Conservation (phyloP, 2,797 vertebrate species). For the Sternotherus odoratus region DNA sequence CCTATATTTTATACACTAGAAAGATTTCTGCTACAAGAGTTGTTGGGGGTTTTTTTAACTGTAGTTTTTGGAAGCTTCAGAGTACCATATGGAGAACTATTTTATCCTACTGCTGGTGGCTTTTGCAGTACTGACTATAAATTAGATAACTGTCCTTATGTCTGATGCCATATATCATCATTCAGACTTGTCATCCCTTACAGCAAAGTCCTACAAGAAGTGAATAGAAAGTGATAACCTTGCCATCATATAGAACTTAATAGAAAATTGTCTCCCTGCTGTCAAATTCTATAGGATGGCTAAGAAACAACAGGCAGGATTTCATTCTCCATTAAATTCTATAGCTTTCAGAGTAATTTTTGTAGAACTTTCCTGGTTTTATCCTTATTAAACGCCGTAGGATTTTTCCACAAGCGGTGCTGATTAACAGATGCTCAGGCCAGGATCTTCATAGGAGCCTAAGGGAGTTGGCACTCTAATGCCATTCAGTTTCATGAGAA, state of each 20-base stretch:
- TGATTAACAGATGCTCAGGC: fast-evolving
- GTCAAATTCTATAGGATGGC: neutral
- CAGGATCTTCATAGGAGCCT: neutral
- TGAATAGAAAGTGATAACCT: slow-evolving; percentile 7
- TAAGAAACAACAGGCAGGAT: neutral
- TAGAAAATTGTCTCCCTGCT: slow-evolving; percentile 20
- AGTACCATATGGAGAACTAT: slow-evolving; percentile 82
- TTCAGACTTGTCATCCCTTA: slow-evolving; percentile 20
- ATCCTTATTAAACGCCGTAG: neutral
- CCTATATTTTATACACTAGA: slow-evolving; percentile 52
- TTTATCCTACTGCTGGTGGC: slow-evolving; percentile 76
- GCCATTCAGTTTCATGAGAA: neutral
- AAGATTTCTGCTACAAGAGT: slow-evolving; percentile 23
- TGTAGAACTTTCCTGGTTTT: neutral
- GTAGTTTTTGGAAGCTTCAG: slow-evolving; percentile 79
- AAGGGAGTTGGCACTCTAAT: fast-evolving
- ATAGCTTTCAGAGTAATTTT: neutral
- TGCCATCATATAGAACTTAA: slow-evolving; percentile 10
- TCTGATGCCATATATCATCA: slow-evolving; percentile 69
- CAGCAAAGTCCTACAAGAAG: slow-evolving; percentile 21
- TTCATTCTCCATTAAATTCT: neutral
- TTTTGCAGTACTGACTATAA: slow-evolving; percentile 79
- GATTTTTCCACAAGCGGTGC: neutral
- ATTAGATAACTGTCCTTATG: slow-evolving; percentile 75
- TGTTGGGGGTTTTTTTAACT: slow-evolving; percentile 63